These are phyloP conservation scores for Myotis lucifugus DNA, from an alignment of 2,113 vertebrate genomes.

Conservation along the genomic window DNA sequence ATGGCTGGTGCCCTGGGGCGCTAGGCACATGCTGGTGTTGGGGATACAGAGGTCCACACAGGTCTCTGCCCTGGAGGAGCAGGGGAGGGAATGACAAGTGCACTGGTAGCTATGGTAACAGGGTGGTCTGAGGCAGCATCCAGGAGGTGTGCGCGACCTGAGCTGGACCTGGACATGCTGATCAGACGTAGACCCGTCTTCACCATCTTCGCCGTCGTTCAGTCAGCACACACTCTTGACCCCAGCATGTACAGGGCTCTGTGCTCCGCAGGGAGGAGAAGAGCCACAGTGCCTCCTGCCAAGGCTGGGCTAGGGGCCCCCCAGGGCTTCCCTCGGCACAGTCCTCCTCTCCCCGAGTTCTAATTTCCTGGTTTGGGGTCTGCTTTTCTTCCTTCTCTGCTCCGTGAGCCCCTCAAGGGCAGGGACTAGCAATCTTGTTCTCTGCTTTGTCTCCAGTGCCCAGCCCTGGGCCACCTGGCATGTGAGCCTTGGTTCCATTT, in stretches of 20 bases:
- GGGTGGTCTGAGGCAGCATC: conserved; percentile 47
- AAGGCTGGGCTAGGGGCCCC: background rate
- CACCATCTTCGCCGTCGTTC: background rate
- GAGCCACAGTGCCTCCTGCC: background rate
- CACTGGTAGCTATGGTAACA: conserved; percentile 68
- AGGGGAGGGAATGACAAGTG: conserved; percentile 36
- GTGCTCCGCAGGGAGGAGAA: background rate
- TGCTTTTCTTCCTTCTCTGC: background rate
- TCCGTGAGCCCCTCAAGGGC: background rate
- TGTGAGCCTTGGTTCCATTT: background rate
- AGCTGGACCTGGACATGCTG: conserved; percentile 22
- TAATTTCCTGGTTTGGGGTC: background rate
- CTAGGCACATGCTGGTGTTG: conserved; percentile 1
- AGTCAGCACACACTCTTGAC: background rate
- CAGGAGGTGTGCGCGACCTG: conserved; percentile 25
- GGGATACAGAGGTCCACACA: conserved; percentile 16
- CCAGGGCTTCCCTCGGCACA: background rate
- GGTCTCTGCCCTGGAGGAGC: conserved; percentile 47
- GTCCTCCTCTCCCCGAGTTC: background rate
- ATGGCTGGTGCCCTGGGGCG: conserved; percentile 11
- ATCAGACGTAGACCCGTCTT: background rate
- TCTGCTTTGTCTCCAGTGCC: conserved; percentile 24
- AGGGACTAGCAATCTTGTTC: background rate
- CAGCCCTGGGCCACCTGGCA: background rate
- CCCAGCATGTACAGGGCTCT: background rate